phyloP scores from a whole-genome alignment of 2,113 vertebrate species.

The Alethe diademata region DNA sequence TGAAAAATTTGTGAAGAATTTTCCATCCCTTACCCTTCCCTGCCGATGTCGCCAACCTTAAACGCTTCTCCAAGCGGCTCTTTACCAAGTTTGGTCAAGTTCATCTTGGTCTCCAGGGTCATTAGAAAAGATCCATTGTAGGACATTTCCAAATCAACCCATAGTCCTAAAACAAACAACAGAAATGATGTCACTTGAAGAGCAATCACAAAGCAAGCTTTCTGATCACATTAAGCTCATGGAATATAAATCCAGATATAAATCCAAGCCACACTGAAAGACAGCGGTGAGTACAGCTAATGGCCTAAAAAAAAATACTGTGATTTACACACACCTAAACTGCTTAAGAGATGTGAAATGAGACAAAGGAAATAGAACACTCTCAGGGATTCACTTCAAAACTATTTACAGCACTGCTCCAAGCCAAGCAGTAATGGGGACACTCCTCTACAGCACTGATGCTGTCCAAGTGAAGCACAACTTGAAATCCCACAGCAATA shows the following conservation, averaged over 20 bases:
- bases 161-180: conserved; percentile 81
- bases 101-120: conserved; percentile 98
- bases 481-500: neutral
- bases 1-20: neutral
- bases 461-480: neutral
- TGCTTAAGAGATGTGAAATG: neutral
- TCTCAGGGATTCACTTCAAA: neutral
- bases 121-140: conserved; percentile 97
- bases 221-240: neutral
- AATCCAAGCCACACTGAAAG: neutral
- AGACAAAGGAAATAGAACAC: neutral
- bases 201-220: neutral
- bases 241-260: neutral
- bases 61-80: conserved; percentile 87
- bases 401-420: neutral
- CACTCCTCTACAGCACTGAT: neutral
- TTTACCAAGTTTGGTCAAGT: conserved; percentile 94
- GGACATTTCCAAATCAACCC: conserved; percentile 95
- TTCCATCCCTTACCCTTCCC: conserved; percentile 87
- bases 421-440: neutral
- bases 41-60: conserved; percentile 86
- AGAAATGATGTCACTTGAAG: neutral
- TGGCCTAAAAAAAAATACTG: neutral
- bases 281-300: neutral
- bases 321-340: neutral